Evolutionary conservation across 1,140 invertebrate species (phyloP).

Genomic region (Scaptomyza graminum): DNA sequence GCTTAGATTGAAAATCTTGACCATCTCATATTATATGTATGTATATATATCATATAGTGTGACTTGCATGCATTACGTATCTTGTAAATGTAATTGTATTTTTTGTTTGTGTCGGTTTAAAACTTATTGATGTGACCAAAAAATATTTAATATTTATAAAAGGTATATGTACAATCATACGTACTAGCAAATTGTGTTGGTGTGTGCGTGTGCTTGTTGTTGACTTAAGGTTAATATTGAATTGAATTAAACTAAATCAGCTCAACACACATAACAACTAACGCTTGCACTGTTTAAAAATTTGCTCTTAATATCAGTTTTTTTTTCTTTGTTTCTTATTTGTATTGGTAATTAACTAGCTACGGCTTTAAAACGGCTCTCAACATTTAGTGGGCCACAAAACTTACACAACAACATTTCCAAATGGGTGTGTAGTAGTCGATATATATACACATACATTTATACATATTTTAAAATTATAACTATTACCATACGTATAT

Average conservation of each 20-base stretch:
- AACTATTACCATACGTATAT: slow-evolving; percentile 52
- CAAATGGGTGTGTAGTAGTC: slow-evolving; percentile 2
- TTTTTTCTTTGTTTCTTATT: not conserved
- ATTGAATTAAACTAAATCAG: slow-evolving; percentile 72
- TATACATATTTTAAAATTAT: slow-evolving; percentile 62
- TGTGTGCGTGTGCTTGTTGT: slow-evolving; percentile 17
- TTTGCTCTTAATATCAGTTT: slow-evolving; percentile 15
- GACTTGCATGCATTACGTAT: slow-evolving; percentile 74
- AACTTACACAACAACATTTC: slow-evolving; percentile 6
- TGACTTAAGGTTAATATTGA: slow-evolving; percentile 72
- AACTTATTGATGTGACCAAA: slow-evolving; percentile 49
- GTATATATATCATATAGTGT: slow-evolving; percentile 36
- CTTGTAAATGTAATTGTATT: slow-evolving; percentile 56
- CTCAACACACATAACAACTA: slow-evolving; percentile 66
- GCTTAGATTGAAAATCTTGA: slow-evolving; percentile 17
- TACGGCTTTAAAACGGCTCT: slow-evolving; percentile 40
- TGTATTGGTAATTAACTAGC: slow-evolving; percentile 44
- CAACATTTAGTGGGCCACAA: not conserved
- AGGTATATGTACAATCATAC: slow-evolving; percentile 26
- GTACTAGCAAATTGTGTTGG: slow-evolving; percentile 10
- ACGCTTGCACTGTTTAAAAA: slow-evolving; percentile 18
- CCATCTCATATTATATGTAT: slow-evolving; percentile 9
- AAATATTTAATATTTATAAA: slow-evolving; percentile 38
- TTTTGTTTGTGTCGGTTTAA: slow-evolving; percentile 31
- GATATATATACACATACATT: slow-evolving; percentile 18